Evolutionary conservation across 2,113 vertebrate species (phyloP).

Genomic region (Panthera uncia): DNA sequence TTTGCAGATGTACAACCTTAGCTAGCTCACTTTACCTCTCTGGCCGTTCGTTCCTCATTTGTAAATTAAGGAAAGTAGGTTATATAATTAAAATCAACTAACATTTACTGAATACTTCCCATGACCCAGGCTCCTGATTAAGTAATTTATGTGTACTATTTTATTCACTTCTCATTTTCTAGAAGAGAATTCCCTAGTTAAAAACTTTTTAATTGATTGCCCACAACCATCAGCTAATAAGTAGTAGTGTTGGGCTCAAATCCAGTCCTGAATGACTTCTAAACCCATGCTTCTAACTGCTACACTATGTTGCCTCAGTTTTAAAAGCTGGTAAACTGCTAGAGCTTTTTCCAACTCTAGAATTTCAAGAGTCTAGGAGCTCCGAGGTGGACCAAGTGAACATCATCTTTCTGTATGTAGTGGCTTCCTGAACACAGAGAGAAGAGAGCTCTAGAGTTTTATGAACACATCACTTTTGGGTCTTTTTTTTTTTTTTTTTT

Average conservation of each 20-base stretch:
- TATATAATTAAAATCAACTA: conserved; percentile 5
- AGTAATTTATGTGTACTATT: background rate
- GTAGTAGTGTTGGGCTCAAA: background rate
- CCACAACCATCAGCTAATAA: background rate
- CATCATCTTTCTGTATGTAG: background rate
- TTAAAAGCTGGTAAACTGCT: background rate
- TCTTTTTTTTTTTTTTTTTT: background rate
- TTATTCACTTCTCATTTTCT: background rate
- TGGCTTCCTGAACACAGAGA: background rate
- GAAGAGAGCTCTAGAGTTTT: background rate
- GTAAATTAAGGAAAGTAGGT: conserved; percentile 6
- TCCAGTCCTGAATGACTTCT: background rate
- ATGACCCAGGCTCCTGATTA: background rate
- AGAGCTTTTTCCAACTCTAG: background rate
- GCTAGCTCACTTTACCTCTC: background rate
- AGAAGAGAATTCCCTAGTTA: background rate
- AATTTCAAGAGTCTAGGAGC: background rate
- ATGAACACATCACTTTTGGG: background rate
- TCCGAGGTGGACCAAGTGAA: background rate
- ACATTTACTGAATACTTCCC: background rate
- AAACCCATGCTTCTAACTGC: background rate
- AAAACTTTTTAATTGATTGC: background rate
- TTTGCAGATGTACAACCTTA: background rate
- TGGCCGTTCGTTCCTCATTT: background rate
- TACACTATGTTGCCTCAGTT: background rate